Conservation (phyloP, 2,113 vertebrate species). For the Eclectus roratus region DNA sequence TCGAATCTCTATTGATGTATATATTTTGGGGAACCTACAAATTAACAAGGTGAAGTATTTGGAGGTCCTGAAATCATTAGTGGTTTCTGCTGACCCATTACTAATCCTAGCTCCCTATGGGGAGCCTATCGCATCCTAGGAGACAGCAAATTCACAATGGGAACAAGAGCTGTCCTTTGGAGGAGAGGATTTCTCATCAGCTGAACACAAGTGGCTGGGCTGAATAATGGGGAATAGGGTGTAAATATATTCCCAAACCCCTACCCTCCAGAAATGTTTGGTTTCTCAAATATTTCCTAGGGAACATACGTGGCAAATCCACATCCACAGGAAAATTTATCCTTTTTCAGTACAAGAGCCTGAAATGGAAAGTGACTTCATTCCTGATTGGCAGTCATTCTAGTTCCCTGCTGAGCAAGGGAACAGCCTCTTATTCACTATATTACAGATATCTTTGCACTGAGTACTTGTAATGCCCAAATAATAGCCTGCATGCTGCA, state of each 20-base stretch:
- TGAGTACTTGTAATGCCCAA: not conserved
- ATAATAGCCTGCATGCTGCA: not conserved
- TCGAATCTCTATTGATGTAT: not conserved
- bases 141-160: not conserved
- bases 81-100: not conserved
- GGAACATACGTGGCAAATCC: not conserved
- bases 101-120: not conserved
- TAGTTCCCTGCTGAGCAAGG: constrained; percentile 9
- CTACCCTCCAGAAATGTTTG: not conserved
- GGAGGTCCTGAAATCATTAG: not conserved
- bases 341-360: not conserved
- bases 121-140: not conserved
- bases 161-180: not conserved
- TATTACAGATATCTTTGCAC: not conserved
- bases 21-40: not conserved
- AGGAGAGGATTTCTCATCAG: not conserved
- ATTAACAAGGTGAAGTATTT: not conserved
- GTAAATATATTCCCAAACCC: not conserved
- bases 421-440: not conserved
- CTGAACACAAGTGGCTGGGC: not conserved
- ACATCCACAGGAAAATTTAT: not conserved
- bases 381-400: not conserved
- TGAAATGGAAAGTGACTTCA: constrained; percentile 55
- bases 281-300: not conserved
- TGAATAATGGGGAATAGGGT: accelerated